Percentiles rank a stretch among this genome's conserved stretches.
Conservation (phyloP, 2,888 invertebrate genomes). For the Galerucella nymphaeae region DNA sequence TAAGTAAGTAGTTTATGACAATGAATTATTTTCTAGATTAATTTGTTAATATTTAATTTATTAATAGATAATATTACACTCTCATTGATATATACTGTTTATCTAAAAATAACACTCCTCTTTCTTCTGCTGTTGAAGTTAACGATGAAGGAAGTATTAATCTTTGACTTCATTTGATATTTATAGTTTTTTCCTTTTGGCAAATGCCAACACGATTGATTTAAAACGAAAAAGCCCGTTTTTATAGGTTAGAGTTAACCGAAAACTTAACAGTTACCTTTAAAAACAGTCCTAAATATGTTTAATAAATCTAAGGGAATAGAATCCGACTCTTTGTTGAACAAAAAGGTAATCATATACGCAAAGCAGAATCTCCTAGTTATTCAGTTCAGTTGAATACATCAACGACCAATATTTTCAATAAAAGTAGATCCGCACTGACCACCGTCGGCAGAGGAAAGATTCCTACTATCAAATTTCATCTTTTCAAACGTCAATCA, state of each 20-base stretch:
- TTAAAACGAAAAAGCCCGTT: no score
- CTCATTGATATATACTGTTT: no score
- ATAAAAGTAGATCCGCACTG: slow-evolving; percentile 25
- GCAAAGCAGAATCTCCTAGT: slow-evolving; percentile 17
- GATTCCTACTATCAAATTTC: slow-evolving; percentile 29
- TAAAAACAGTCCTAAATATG: no score
- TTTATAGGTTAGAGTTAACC: no score
- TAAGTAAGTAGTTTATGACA: not conserved
- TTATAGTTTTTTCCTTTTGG: no score
- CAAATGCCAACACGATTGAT: no score
- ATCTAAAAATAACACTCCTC: no score
- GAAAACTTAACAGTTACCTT: no score
- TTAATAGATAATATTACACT: not conserved
- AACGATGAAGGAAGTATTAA: no score
- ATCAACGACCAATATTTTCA: slow-evolving; percentile 17
- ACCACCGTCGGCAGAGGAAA: slow-evolving; percentile 18
- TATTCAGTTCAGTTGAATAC: slow-evolving; percentile 23
- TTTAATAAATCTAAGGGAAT: no score
- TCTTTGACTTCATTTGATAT: no score
- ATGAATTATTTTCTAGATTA: not conserved
- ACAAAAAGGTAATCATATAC: not conserved
- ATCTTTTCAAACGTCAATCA: slow-evolving; percentile 37
- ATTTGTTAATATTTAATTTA: not conserved
- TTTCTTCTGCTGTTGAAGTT: no score
- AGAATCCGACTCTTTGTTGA: not conserved